Base-by-base conservation (phyloP, 2,888 invertebrate species). In the Eupithecia abbreviata region DNA sequence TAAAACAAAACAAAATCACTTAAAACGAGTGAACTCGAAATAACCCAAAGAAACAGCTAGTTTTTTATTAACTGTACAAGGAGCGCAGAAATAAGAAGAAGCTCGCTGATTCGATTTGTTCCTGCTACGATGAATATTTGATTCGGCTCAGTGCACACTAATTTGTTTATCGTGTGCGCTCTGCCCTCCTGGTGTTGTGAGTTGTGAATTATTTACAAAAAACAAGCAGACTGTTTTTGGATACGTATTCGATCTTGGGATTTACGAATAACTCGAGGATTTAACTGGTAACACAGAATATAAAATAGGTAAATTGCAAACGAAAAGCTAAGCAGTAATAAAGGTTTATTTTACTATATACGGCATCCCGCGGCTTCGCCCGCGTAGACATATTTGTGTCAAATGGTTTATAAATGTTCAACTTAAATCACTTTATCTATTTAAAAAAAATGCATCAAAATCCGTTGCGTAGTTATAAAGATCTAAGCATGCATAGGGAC, bases 81-180 rank as follows among this genome's bases (percentile, higher is more conserved):
- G 87, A 84, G 86, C 74, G 42, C 80, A 91, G 88, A 88, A 93
- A 89, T 90, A 92, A 94, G 93, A 93, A 82, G 88, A 84, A 89
- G 90, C 89, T 89, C 88, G 87, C 91, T 93, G 93, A 95, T 95
- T 95, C 95, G 95, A 95, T 95, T 94, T 95, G 93, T 93, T 93
- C 90, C 90, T 92, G 91, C 88, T 87, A 87, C 92, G 92, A 92
- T 95, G 94, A 95, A 95, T 95, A 92, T 95, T 95, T 95, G 93
- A 95, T 94, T 88, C 90, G 90, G 87, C 91, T 94, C 94, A 93
- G 91, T 95, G 94, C 92, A 92, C 93, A 90, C 93, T 95, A 94
- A 94, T 95, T 94, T 95, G 94, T 94, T 94, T 94, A 94, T 91
- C 92, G 92, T 91, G 92, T 67, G 73, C 77, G 73, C 90, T 90